Conservation (phyloP, 2,888 invertebrate genomes). For the Graphium colonna region DNA sequence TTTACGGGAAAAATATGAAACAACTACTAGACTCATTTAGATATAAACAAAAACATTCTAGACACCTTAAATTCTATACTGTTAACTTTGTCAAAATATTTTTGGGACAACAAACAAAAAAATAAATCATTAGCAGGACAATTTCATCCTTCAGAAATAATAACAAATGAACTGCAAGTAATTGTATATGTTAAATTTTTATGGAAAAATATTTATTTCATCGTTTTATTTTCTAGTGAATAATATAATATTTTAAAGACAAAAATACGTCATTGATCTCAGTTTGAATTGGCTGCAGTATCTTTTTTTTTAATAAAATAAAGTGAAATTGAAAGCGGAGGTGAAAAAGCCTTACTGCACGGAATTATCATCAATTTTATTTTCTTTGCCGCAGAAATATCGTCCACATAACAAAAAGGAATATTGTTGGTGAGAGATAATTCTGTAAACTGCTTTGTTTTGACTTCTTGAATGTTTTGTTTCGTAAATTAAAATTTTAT, state of each 20-base stretch:
- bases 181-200: too few species aligned
- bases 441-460: constrained; percentile 10
- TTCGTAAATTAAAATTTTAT: constrained; percentile 8
- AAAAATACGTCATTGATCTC: background rate
- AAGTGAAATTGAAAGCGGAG: background rate
- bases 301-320: constrained; percentile 1
- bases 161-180: too few species aligned
- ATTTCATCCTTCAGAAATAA: too few species aligned
- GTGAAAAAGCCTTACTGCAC: constrained; percentile 7
- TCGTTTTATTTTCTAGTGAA: background rate
- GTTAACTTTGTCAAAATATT: too few species aligned
- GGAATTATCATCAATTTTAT: constrained; percentile 15
- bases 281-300: background rate
- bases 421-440: constrained; percentile 17
- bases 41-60: too few species aligned
- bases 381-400: constrained; percentile 25
- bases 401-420: constrained; percentile 15
- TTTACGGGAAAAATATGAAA: too few species aligned
- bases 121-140: too few species aligned
- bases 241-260: background rate
- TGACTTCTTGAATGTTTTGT: constrained; percentile 13
- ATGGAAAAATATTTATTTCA: too few species aligned
- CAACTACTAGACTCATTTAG: too few species aligned
- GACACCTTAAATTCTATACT: too few species aligned
- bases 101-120: too few species aligned